phyloP scores from a whole-genome alignment of 2,113 vertebrate genomes.

The Myrmecobius fasciatus region DNA sequence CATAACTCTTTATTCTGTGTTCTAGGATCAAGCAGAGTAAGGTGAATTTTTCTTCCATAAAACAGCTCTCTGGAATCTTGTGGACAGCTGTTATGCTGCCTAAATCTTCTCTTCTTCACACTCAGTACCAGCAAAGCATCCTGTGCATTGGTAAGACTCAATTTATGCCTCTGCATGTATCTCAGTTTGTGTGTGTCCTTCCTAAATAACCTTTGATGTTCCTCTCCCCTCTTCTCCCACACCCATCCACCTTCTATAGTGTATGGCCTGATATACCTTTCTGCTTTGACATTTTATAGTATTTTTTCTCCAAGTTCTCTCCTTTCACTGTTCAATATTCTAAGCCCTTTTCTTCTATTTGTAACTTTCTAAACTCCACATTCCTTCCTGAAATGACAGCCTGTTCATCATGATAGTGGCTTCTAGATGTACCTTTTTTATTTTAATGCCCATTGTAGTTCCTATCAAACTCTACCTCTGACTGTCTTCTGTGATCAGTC shows the following conservation, averaged over 20 bases:
- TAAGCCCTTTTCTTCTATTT: neutral
- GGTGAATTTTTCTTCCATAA: neutral
- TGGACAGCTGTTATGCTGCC: neutral
- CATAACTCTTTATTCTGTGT: neutral
- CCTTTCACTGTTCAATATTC: neutral
- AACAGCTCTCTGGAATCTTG: neutral
- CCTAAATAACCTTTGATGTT: neutral
- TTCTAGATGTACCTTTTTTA: neutral
- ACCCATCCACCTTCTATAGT: neutral
- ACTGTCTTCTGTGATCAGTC: neutral
- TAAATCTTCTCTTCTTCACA: neutral
- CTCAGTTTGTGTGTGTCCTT: neutral
- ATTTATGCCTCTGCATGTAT: neutral
- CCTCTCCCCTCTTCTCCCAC: neutral
- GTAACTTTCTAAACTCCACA: neutral
- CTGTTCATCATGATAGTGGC: neutral
- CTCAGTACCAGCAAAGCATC: neutral
- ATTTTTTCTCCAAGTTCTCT: neutral
- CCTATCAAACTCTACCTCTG: neutral
- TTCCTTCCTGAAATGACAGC: neutral
- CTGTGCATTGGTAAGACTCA: neutral
- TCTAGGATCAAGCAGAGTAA: neutral
- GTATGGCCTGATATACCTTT: neutral
- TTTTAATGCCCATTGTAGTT: neutral
- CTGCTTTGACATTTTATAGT: neutral